These are phyloP conservation scores for Heliconius eleuchia DNA, from an alignment of 1,140 invertebrate species.

Conservation along the genomic window DNA sequence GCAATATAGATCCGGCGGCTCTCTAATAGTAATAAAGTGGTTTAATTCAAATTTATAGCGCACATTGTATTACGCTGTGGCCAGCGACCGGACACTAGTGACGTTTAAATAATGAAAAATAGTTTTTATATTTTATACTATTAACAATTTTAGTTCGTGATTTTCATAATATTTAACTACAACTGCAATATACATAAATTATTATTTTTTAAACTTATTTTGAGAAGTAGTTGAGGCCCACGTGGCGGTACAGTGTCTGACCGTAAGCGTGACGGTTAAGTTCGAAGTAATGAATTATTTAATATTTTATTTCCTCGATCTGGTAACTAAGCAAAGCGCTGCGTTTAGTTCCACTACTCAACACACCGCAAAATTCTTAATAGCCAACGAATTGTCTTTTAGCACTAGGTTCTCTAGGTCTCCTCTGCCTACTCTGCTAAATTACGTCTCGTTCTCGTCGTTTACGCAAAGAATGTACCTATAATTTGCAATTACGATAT, in stretches of 20 bases:
- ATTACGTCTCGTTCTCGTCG: not conserved
- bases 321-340: too few species aligned
- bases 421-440: too few species aligned
- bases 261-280: too few species aligned
- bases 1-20: constrained; percentile 22
- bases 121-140: constrained; percentile 4
- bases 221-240: too few species aligned
- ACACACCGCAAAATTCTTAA: too few species aligned
- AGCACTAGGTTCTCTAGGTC: too few species aligned
- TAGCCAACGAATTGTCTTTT: too few species aligned
- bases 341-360: too few species aligned
- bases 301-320: too few species aligned
- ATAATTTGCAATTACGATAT: not conserved
- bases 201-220: too few species aligned
- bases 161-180: not conserved
- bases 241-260: too few species aligned
- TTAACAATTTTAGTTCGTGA: not conserved
- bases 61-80: constrained; percentile 13
- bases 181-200: not conserved
- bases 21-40: constrained; percentile 28
- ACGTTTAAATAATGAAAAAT: constrained; percentile 11
- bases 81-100: not conserved
- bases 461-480: not conserved
- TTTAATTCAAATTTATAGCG: constrained; percentile 33
- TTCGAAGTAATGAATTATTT: too few species aligned